Percentiles rank a stretch among this genome's conserved stretches.
Evolutionary conservation across 2,888 invertebrate species (phyloP).

Genomic region (Eupithecia insigniata): DNA sequence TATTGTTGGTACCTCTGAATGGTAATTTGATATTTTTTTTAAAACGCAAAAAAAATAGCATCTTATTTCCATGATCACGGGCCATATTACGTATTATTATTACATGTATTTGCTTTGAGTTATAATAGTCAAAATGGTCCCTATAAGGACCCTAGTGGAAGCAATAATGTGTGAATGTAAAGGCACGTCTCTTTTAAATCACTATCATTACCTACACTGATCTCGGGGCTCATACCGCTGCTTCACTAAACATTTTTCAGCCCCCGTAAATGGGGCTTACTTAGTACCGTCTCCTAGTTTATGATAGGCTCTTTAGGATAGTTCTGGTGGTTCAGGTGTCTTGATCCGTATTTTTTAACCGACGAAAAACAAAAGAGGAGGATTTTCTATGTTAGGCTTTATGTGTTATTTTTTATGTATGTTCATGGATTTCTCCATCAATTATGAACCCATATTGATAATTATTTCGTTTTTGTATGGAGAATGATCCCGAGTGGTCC

Average conservation of each 20-base stretch:
- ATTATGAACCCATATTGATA: no score
- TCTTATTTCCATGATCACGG: no score
- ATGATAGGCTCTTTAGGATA: slow-evolving; percentile 31
- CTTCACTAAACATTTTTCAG: slow-evolving; percentile 57
- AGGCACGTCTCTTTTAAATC: slow-evolving; percentile 64
- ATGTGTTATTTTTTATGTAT: no score
- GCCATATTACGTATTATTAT: no score
- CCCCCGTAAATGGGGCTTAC: slow-evolving; percentile 50
- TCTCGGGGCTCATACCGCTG: slow-evolving; percentile 56
- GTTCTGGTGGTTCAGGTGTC: background rate
- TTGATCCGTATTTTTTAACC: background rate
- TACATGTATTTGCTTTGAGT: background rate
- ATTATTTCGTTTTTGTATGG: no score
- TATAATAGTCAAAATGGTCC: background rate
- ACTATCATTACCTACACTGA: slow-evolving; percentile 61
- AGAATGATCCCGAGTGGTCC: no score
- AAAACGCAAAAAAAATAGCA: no score
- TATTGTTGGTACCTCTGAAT: background rate
- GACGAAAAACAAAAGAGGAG: no score
- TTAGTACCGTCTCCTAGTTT: slow-evolving; percentile 45
- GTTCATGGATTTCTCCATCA: no score
- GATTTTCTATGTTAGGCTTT: no score
- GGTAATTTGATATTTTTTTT: background rate
- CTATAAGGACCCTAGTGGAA: slow-evolving; percentile 45
- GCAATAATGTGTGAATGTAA: slow-evolving; percentile 40